phyloP scores from a whole-genome alignment of 2,888 invertebrate genomes.

The Polietes domitor region DNA sequence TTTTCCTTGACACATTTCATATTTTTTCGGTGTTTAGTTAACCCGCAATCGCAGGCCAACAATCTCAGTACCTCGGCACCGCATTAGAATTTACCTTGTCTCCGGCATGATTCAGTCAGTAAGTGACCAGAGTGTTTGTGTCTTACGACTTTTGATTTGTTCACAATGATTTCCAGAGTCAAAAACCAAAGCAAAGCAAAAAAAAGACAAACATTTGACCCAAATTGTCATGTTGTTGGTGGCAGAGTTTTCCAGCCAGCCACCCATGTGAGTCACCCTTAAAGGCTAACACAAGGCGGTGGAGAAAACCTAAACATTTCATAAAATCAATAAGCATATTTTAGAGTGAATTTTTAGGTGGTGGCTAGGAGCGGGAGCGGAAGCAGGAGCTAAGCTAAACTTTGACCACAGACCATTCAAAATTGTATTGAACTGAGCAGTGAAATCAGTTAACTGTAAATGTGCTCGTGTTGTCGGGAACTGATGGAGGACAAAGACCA shows the following conservation, averaged over 20 bases:
- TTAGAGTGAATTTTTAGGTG: neutral
- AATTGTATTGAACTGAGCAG: conserved; percentile 19
- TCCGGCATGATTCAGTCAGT: neutral
- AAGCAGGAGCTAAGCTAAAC: conserved; percentile 52
- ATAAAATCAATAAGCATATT: conserved; percentile 51
- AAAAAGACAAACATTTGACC: conserved; percentile 57
- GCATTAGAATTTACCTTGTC: neutral
- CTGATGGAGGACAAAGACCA: conserved; percentile 5
- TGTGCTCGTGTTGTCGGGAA: conserved; percentile 2
- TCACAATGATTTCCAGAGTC: conserved; percentile 34
- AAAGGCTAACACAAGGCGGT: neutral
- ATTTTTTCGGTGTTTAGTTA: neutral
- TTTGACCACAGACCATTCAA: conserved; percentile 60
- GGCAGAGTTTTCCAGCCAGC: conserved; percentile 7
- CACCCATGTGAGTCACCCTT: conserved; percentile 60
- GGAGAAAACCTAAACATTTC: conserved; percentile 1
- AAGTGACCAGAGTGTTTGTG: conserved; percentile 10
- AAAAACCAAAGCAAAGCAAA: neutral
- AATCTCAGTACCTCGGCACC: neutral
- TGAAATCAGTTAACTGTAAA: conserved; percentile 62
- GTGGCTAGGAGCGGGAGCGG: neutral
- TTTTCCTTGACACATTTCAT: neutral
- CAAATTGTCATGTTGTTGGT: conserved; percentile 43
- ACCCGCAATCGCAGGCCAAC: neutral
- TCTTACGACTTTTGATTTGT: conserved; percentile 53